Evolutionary conservation across 2,888 invertebrate genomes (phyloP), one percentile per base, ranked within the genome.

Genomic region (Drosophila rellima): DNA sequence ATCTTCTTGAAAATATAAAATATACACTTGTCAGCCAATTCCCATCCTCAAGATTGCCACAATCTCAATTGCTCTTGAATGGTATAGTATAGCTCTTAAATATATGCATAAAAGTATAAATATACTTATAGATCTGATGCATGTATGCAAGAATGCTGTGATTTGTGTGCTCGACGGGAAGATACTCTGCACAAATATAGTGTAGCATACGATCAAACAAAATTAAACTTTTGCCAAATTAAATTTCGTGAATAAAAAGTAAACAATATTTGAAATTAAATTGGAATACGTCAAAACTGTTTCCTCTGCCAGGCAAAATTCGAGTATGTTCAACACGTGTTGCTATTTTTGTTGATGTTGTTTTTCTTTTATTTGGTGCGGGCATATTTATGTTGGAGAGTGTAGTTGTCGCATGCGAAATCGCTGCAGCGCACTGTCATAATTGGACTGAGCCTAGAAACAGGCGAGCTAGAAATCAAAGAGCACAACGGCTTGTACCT

Each of bases 381-480:
- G 2, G n/a, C 18, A 66, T 48, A 48, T 29, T 62, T 66, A 42
- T 68, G 20, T 35, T n/a, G 2, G 35, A 51, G 18, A 69, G 31
- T 73, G 60, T 63, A 23, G 11, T 31, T 48, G 47, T 44, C 51
- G 55, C 55, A 31, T 64, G 33, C 5, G 5, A 29, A 70, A 61
- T 74, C 74, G 29, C 40, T 65, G 18, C 39, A 15, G 2, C 5
- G 11, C 18, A 47, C 1, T 59, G 57, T 51, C 50, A 13, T 3
- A 15, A 20, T 6, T 18, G 10, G 4, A 10, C 11, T 18, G 11
- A 39, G 33, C 62, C 56, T 56, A 33, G 39, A 18, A n/a, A 33
- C 18, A 18, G 17, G 29, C 31, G 31, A 15, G 39, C 39, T 40
- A 29, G 51, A 51, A 75, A 75, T 70, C 70, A 75, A 51, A 66